Evolutionary conservation across 2,113 vertebrate genomes (phyloP), one percentile per base, ranked within the genome.

Genomic region (Corythoichthys haematopterus): DNA sequence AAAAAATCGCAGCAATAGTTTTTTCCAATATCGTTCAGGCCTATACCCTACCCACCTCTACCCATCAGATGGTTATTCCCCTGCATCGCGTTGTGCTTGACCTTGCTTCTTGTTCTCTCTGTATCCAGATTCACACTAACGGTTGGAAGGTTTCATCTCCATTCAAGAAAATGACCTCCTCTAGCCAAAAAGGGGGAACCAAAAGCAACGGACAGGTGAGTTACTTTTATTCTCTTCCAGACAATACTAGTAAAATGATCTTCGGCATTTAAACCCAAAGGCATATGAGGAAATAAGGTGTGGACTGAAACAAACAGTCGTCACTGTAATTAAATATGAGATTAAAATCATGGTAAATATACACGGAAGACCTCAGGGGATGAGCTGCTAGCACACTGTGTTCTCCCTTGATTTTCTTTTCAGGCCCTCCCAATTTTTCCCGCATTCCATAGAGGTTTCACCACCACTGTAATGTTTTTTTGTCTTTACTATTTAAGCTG

Each of bases 81-180:
- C 72, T 2, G 15, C 74, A 69, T 88, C 74, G 75, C 77, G 62
- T 68, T 15, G 8, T 9, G 2, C 75, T 68, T 16, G 69, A 68
- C 58, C 37, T 35, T 0, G 28, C 61, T 38, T 65, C 57, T 68
- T 38, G 6, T 63, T 62, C 66, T 35, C 35, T 84, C 63, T 78
- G 64, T 59, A 12, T 68, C 33, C 72, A 87, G 83, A 64, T 83
- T 0, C 68, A 72, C 66, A 79, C 72, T 35, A 89, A 82, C 11
- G 87, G 80, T 12, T 80, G 85, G 83, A 88, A 79, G 71, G 83
- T 87, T 6, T 46, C 79, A 3, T 38, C 81, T 35, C 85, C 85
- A 10, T 90, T 87, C 70, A 81, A 68, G 72, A 88, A 85, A 78
- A 87, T 50, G n/a, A 6, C 13, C n/a, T 60, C 79, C 1, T 55